Conservation (phyloP, 1,140 invertebrate species). For the Dreissena polymorpha region DNA sequence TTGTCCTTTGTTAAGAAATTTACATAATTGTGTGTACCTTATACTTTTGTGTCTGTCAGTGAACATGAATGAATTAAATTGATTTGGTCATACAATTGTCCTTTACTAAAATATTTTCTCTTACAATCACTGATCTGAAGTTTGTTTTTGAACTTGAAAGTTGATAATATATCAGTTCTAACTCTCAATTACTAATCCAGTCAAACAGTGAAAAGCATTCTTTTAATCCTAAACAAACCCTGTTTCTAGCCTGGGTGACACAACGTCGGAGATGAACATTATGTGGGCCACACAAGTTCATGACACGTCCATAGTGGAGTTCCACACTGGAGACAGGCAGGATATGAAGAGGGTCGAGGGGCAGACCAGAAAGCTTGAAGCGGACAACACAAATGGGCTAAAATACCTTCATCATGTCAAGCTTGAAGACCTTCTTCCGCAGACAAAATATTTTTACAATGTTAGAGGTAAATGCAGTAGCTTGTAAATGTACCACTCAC, state of each 20-base stretch:
- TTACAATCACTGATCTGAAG: too few relatives aligned
- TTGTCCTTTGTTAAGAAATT: too few relatives aligned
- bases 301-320: slow-evolving; percentile 63
- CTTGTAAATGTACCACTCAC: too few relatives aligned
- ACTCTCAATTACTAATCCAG: too few relatives aligned
- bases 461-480: slow-evolving; percentile 34
- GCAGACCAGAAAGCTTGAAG: slow-evolving; percentile 59
- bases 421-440: slow-evolving; percentile 59
- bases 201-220: neutral
- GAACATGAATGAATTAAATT: too few relatives aligned
- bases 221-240: neutral
- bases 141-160: too few relatives aligned
- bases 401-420: slow-evolving; percentile 68
- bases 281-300: slow-evolving; percentile 67
- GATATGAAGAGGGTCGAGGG: slow-evolving; percentile 50
- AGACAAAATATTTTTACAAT: slow-evolving; percentile 66
- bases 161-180: too few relatives aligned
- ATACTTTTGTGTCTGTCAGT: too few relatives aligned
- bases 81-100: too few relatives aligned
- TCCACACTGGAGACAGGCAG: slow-evolving; percentile 54
- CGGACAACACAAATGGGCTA: slow-evolving; percentile 54
- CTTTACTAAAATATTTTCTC: too few relatives aligned
- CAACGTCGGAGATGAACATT: slow-evolving; percentile 65
- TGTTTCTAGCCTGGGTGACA: slow-evolving; percentile 58
- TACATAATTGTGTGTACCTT: too few relatives aligned